Evolutionary conservation across 2,888 invertebrate genomes (phyloP).

Genomic region (Thyatira batis): DNA sequence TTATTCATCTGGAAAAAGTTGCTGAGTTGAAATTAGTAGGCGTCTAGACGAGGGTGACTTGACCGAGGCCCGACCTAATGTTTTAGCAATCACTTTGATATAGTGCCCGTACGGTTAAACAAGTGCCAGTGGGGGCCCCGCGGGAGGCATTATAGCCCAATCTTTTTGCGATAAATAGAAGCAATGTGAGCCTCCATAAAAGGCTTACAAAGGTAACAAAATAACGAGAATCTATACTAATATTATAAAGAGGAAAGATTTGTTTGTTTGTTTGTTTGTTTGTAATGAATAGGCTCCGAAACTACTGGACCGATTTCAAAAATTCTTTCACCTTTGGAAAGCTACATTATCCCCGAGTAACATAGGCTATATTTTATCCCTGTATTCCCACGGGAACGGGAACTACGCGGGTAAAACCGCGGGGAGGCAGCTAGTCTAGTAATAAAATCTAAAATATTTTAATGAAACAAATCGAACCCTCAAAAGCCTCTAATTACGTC

Average conservation of each 20-base stretch:
- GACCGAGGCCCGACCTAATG: conserved; percentile 57
- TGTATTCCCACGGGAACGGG: too few relatives aligned
- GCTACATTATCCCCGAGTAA: too few relatives aligned
- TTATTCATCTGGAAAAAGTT: conserved; percentile 29
- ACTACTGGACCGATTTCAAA: too few relatives aligned
- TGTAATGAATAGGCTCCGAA: too few relatives aligned
- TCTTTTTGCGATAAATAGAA: conserved; percentile 52
- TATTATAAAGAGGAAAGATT: too few relatives aligned
- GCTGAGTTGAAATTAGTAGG: conserved; percentile 46
- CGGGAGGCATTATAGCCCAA: conserved; percentile 46
- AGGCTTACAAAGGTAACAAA: conserved; percentile 40
- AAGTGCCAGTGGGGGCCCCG: conserved; percentile 42
- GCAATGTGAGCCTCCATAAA: conserved; percentile 36
- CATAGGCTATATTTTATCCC: too few relatives aligned
- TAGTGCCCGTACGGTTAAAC: conserved; percentile 51
- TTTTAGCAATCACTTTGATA: conserved; percentile 64
- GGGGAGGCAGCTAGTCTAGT: too few relatives aligned
- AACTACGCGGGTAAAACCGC: too few relatives aligned
- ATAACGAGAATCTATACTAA: conserved; percentile 24
- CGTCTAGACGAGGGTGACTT: conserved; percentile 56
- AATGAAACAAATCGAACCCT: conserved; percentile 7
- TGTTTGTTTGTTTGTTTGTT: too few relatives aligned
- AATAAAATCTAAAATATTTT: background rate
- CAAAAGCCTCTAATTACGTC: conserved; percentile 10
- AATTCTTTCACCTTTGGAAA: too few relatives aligned